These are phyloP conservation scores for Melanocharis versteri DNA, from an alignment of 2,113 vertebrate species.

Conservation along the genomic window DNA sequence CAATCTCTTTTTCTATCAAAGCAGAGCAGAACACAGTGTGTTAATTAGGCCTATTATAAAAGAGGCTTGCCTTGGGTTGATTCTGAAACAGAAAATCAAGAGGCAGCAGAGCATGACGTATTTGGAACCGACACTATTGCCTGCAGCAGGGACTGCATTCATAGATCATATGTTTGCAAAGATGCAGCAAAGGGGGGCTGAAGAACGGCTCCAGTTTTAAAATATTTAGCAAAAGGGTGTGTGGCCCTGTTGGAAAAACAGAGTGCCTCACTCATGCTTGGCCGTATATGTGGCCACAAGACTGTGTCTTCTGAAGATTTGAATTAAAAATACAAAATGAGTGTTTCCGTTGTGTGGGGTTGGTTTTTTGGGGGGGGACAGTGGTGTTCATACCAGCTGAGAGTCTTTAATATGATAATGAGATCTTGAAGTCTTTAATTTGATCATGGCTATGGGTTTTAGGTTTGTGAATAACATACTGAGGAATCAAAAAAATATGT, in stretches of 20 bases:
- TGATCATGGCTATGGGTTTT: not conserved
- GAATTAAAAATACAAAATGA: conserved; percentile 13
- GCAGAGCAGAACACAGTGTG: not conserved
- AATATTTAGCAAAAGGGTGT: not conserved
- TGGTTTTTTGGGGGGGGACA: not conserved
- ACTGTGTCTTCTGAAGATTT: not conserved
- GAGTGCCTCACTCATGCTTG: not conserved
- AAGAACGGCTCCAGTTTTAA: not conserved
- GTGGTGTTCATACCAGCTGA: not conserved
- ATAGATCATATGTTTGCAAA: conserved; percentile 61
- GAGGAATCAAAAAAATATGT: not conserved
- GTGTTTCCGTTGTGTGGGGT: not conserved
- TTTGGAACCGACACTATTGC: conserved; percentile 65
- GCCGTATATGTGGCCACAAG: not conserved
- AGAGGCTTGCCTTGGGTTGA: conserved; percentile 48
- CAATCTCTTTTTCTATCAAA: not conserved
- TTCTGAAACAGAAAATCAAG: conserved; percentile 60
- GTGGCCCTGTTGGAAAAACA: not conserved
- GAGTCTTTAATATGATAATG: conserved; percentile 31
- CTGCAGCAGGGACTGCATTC: conserved; percentile 42
- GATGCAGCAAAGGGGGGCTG: not conserved
- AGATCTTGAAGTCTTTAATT: conserved; percentile 9
- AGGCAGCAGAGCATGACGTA: conserved; percentile 46
- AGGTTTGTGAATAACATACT: not conserved
- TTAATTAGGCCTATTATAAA: conserved; percentile 64